Evolutionary conservation across 2,888 invertebrate species (phyloP).

Genomic region (Philereme vetulata): DNA sequence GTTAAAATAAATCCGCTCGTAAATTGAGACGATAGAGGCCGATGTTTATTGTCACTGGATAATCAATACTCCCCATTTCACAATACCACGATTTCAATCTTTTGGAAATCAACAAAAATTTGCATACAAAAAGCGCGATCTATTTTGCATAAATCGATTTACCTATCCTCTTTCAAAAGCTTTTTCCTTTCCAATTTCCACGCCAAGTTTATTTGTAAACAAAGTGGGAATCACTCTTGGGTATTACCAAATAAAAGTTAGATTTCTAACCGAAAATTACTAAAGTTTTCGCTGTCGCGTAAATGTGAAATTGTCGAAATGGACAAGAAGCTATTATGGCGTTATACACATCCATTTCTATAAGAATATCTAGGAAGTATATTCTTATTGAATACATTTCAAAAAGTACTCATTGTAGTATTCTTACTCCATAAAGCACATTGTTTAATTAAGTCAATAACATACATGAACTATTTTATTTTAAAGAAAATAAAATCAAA

Average conservation of each 20-base stretch:
- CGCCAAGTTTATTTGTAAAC: slow-evolving; percentile 81
- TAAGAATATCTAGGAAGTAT: too few species aligned
- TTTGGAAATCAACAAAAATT: slow-evolving; percentile 80
- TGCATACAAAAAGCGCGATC: slow-evolving; percentile 82
- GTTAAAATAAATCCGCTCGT: slow-evolving; percentile 42
- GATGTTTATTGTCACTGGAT: slow-evolving; percentile 58
- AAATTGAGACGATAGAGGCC: slow-evolving; percentile 47
- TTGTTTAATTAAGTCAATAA: too few species aligned
- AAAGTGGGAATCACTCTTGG: slow-evolving; percentile 79
- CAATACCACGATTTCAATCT: slow-evolving; percentile 79
- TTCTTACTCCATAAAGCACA: too few species aligned
- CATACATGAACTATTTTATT: too few species aligned
- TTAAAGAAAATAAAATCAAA: too few species aligned
- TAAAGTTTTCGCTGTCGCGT: slow-evolving; percentile 44
- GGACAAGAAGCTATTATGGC: background rate
- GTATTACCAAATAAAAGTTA: slow-evolving; percentile 79
- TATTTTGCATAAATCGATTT: slow-evolving; percentile 83
- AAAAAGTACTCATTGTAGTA: too few species aligned
- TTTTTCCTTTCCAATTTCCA: slow-evolving; percentile 79
- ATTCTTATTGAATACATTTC: too few species aligned
- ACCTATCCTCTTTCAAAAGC: slow-evolving; percentile 80
- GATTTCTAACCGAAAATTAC: slow-evolving; percentile 66
- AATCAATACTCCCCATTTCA: slow-evolving; percentile 74
- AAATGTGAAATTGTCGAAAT: slow-evolving; percentile 11
- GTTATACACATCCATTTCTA: too few species aligned